A percentile compares a stretch with the other conserved stretches of the same genome.
These are phyloP conservation scores for Acleris emargana DNA, from an alignment of 2,888 invertebrate species.

Conservation along the genomic window DNA sequence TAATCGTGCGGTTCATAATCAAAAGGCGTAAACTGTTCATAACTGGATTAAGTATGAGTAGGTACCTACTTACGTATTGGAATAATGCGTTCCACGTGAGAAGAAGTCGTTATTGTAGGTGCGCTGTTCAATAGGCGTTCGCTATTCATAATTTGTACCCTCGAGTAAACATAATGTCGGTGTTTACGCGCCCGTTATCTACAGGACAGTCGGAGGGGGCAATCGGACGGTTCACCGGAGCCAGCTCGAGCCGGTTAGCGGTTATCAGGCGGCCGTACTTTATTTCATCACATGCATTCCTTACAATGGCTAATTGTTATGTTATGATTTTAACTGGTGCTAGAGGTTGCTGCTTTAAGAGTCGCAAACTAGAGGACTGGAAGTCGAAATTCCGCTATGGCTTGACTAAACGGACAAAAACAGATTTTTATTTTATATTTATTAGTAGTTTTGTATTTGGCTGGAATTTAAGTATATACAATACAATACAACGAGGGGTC, in stretches of 20 bases:
- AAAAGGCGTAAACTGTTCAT: background rate
- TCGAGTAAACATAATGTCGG: constrained; percentile 21
- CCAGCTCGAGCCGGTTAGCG: constrained; percentile 59
- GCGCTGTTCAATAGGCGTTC: constrained; percentile 10
- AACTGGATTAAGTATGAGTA: constrained; percentile 2
- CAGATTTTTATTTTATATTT: too few species aligned
- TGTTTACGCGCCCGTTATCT: constrained; percentile 32
- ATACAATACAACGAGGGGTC: too few species aligned
- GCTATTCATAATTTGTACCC: constrained; percentile 20
- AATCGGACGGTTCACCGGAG: constrained; percentile 48
- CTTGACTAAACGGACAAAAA: too few species aligned
- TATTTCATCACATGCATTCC: constrained; percentile 55
- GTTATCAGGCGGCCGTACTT: constrained; percentile 48
- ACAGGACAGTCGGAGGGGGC: constrained; percentile 51
- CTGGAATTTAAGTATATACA: too few species aligned
- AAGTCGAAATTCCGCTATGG: too few species aligned
- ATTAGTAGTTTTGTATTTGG: too few species aligned
- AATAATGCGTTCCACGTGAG: constrained; percentile 20
- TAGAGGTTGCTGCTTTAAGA: background rate
- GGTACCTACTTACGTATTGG: background rate
- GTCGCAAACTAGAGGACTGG: too few species aligned
- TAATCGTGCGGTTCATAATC: background rate
- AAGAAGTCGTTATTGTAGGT: constrained; percentile 10
- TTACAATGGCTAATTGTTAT: constrained; percentile 3
- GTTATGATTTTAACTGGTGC: background rate